A percentile compares a stretch with the other conserved stretches of the same genome.
phyloP scores from a whole-genome alignment of 2,797 vertebrate genomes.

The Clamator glandarius region DNA sequence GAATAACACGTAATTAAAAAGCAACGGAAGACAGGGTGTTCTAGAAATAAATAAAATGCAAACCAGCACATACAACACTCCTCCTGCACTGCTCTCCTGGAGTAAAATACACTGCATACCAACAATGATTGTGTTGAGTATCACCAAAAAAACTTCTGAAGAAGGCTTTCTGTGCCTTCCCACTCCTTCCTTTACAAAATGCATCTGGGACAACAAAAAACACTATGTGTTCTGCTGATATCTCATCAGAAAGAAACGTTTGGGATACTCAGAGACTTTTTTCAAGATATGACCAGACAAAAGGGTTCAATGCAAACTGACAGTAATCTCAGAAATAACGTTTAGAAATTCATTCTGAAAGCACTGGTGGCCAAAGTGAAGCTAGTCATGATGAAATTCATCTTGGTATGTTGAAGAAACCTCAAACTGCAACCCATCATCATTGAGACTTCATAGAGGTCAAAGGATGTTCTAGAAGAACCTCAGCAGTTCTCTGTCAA shows the following conservation, averaged over 20 bases:
- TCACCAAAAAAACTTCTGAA: neutral
- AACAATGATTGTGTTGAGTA: neutral
- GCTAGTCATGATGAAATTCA: neutral
- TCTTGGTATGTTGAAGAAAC: neutral
- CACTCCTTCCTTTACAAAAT: neutral
- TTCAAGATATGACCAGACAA: neutral
- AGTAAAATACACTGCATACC: neutral
- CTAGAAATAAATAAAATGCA: neutral
- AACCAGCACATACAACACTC: neutral
- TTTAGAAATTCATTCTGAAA: neutral
- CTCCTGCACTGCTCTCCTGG: neutral
- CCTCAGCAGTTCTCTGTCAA: neutral
- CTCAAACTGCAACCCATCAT: neutral
- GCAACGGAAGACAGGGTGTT: neutral
- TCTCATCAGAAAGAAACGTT: neutral
- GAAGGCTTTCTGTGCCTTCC: neutral
- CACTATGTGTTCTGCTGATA: neutral
- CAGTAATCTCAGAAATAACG: neutral
- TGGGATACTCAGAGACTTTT: neutral
- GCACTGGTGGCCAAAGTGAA: neutral
- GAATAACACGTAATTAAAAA: slow-evolving; percentile 1
- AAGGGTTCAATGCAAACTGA: neutral
- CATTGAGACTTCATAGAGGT: neutral
- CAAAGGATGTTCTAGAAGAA: neutral
- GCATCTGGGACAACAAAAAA: neutral